Base-by-base conservation (phyloP, 2,888 invertebrate genomes). In the Eupithecia dodoneata region DNA sequence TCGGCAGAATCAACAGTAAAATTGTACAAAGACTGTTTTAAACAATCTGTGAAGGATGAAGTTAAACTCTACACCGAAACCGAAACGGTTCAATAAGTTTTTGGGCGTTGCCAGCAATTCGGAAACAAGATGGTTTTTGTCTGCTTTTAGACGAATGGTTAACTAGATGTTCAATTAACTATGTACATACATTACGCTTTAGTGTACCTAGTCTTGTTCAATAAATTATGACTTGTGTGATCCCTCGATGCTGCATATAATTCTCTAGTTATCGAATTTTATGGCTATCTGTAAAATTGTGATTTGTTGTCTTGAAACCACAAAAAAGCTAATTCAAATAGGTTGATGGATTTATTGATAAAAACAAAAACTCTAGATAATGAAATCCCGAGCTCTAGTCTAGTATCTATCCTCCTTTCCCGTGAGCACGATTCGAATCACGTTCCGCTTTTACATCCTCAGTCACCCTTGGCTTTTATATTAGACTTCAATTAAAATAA, bases 401-500 rank as follows among this genome's bases (percentile, higher is more conserved):
- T 12, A 12, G 10, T 52, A 52, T 59, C 55, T n/a, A 59, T 18
- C 55, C 63, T 30, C 63, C 30, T 30, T 10, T 30, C 3, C n/a
- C n/a, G n/a, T 10, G 9, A 59, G 18, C 59, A 18, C n/a, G 18
- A 18, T 7, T 63, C 30, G 30, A 63, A 63, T 30, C 63, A 63
- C 63, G 63, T 63, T 30, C 63, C 63, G 63, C 6, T 63, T 63
- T 63, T 10, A 63, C 30, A 63, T 63, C 30, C 12, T 63, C 63
- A 4, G 4, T 45, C 45, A 63, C 63, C 63, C 63, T 63, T 63
- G 63, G 30, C 63, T 30, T 63, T 63, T 63, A 63, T 63, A 63
- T 55, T 72, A 72, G 63, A 63, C 63, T 63, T 4, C 63, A 63
- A 63, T 63, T 63, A 10, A 63, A 30, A 63, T 63, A 63, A 63